Conservation (phyloP, 2,113 vertebrate genomes). For the Zosterops pallidus region DNA sequence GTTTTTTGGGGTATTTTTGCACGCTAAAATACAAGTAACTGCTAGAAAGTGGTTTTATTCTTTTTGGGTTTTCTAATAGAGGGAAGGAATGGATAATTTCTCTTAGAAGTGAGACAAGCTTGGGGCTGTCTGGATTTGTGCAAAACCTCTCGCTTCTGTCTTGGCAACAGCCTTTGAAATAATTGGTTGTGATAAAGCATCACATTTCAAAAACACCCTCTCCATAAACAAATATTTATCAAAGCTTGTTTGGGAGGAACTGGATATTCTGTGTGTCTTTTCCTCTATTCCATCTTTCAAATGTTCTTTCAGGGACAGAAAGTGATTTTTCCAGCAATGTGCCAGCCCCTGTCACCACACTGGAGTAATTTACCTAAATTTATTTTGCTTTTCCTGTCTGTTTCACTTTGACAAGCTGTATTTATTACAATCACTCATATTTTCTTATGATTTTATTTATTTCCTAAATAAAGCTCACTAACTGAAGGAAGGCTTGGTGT, state of each 20-base stretch:
- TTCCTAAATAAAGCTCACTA: slow-evolving; percentile 9
- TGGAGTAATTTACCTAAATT: not conserved
- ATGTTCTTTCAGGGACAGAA: not conserved
- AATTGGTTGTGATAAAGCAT: not conserved
- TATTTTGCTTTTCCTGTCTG: not conserved
- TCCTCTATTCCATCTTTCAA: not conserved
- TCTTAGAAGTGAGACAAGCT: not conserved
- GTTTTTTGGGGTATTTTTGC: not conserved
- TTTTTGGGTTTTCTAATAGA: not conserved
- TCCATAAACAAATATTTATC: not conserved
- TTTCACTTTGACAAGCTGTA: not conserved
- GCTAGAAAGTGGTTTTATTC: not conserved
- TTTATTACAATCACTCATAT: slow-evolving; percentile 25
- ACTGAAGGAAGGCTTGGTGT: not conserved
- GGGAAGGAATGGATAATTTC: not conserved
- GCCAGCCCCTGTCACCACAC: not conserved
- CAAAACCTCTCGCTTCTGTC: not conserved
- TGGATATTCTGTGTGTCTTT: not conserved
- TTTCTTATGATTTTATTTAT: slow-evolving; percentile 35
- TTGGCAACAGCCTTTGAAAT: not conserved
- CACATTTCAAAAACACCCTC: not conserved
- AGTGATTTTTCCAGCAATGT: not conserved
- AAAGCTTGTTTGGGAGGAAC: not conserved
- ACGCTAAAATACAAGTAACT: not conserved
- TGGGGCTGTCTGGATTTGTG: not conserved